Evolutionary conservation across 1,140 invertebrate genomes (phyloP), one percentile per base, ranked within the genome.

Genomic region (Diabrotica virgifera): DNA sequence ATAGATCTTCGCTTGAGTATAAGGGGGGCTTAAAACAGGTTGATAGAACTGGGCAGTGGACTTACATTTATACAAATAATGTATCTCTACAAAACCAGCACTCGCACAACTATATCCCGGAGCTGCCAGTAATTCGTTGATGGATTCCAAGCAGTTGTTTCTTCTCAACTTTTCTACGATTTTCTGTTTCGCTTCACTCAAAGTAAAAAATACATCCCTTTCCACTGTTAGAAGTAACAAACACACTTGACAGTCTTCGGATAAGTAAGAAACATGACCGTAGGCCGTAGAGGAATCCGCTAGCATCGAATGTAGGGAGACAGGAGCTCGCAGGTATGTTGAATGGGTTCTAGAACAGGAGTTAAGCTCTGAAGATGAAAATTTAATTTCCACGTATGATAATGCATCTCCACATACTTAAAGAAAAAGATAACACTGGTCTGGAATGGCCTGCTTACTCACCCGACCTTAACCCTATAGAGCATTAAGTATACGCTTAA

Each of bases 281-380:
- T n/a, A n/a, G n/a, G n/a, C n/a, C n/a, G n/a, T 98, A 93, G 66
- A 98, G 86, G 77, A 94, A 97, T 2, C 95, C 95, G 80, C 95
- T 95, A 72, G 90, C 82, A 80, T 96, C 92, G 82, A 96, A 96
- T 77, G 91, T 91, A 37, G 94, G 94, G 67, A 96, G 82, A 81
- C 94, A 98, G n/a, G n/a, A n/a, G n/a, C n/a, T n/a, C n/a, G n/a
- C n/a, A n/a, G n/a, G n/a, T n/a, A n/a, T n/a, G n/a, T n/a, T n/a
- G n/a, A n/a, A n/a, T n/a, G n/a, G n/a, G n/a, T n/a, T n/a, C n/a
- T n/a, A n/a, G n/a, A n/a, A n/a, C n/a, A n/a, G n/a, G n/a, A n/a
- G n/a, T n/a, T n/a, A n/a, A n/a, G n/a, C n/a, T n/a, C n/a, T n/a
- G n/a, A n/a, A n/a, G n/a, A n/a, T n/a, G n/a, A n/a, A n/a, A n/a